These are phyloP conservation scores for Cynoglossus semilaevis DNA, from an alignment of 2,113 vertebrate genomes.

Conservation along the genomic window DNA sequence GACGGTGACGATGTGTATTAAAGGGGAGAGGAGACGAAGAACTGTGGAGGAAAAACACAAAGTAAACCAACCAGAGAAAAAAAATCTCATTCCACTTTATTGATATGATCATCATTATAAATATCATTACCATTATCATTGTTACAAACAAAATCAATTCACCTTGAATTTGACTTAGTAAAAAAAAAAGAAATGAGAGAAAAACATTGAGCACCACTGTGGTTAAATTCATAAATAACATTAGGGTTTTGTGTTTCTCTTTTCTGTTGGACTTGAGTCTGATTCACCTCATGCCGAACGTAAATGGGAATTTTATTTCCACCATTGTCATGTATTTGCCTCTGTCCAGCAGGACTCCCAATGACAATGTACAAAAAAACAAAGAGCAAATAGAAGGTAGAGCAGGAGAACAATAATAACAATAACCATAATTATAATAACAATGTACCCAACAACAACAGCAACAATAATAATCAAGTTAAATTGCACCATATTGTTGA, in stretches of 20 bases:
- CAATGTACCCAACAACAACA: conserved; percentile 62
- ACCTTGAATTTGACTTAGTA: conserved; percentile 48
- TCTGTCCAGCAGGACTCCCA: conserved; percentile 82
- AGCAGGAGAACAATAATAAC: conserved; percentile 75
- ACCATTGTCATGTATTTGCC: conserved; percentile 71
- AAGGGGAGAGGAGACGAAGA: too few species aligned
- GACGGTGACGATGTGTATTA: too few species aligned
- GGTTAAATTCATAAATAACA: conserved; percentile 69
- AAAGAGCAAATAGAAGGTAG: conserved; percentile 37
- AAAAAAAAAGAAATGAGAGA: conserved; percentile 46
- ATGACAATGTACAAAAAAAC: conserved; percentile 67
- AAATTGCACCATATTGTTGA: conserved; percentile 69
- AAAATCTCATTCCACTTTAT: conserved; percentile 72
- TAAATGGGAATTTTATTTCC: conserved; percentile 58
- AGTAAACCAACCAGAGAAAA: conserved; percentile 57
- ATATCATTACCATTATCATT: conserved; percentile 79
- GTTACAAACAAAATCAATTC: conserved; percentile 58
- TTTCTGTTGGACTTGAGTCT: conserved; percentile 32
- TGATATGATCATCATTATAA: conserved; percentile 77
- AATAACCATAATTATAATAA: conserved; percentile 79
- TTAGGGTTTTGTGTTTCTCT: conserved; percentile 49
- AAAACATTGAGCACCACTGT: conserved; percentile 65
- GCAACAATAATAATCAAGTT: conserved; percentile 45
- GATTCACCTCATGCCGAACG: conserved; percentile 43
- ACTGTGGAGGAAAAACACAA: conserved; percentile 55